phyloP scores from a whole-genome alignment of 2,113 vertebrate genomes.

The Engystomops pustulosus region DNA sequence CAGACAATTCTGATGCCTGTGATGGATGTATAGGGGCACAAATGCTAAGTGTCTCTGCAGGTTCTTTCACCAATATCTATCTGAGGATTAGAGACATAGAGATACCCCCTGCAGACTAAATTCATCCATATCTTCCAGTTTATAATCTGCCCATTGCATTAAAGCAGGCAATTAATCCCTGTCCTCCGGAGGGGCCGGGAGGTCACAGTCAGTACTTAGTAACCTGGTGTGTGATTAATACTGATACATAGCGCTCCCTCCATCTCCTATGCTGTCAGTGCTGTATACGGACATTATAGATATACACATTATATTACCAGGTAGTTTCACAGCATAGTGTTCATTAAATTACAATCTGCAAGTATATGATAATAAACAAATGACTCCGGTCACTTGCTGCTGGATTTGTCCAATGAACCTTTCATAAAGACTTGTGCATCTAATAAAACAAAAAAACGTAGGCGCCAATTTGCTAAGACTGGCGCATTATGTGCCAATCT shows the following conservation, averaged over 20 bases:
- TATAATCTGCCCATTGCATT: constrained; percentile 43
- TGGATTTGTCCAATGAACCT: too few species aligned
- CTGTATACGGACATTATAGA: too few species aligned
- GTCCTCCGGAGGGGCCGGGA: constrained; percentile 28
- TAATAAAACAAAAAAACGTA: too few species aligned
- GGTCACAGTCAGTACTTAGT: constrained; percentile 11
- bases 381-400: too few species aligned
- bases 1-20: not conserved
- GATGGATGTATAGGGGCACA: constrained; percentile 43
- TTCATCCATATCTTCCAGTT: constrained; percentile 45
- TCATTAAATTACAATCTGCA: not conserved
- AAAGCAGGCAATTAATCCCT: constrained; percentile 51
- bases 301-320: too few species aligned
- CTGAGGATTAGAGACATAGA: constrained; percentile 27
- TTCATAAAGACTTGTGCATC: too few species aligned
- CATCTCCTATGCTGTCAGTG: not conserved
- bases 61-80: constrained; percentile 23
- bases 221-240: constrained; percentile 49
- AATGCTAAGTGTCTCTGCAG: constrained; percentile 35
- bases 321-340: too few species aligned
- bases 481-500: too few species aligned
- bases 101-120: constrained; percentile 19
- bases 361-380: too few species aligned
- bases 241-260: not conserved
- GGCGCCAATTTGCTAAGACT: too few species aligned